A percentile compares a stretch with the other conserved stretches of the same genome.
Conservation (phyloP, 2,797 vertebrate genomes). For the Sebastes glaucus region DNA sequence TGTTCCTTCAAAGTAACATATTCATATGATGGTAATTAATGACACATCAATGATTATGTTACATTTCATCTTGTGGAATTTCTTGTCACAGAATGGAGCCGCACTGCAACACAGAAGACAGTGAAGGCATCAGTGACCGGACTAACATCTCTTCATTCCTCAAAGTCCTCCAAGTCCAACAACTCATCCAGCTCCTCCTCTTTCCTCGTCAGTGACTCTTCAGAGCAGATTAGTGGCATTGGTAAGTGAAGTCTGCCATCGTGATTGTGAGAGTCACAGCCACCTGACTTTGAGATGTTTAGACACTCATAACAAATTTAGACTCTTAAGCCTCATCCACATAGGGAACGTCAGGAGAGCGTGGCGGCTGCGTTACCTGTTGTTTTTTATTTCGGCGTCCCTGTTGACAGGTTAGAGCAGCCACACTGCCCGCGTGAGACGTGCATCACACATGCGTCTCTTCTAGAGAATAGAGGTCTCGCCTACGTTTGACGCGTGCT, state of each 20-base stretch:
- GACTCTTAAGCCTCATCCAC: too few species aligned
- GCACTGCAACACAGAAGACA: constrained; percentile 91
- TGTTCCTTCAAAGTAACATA: not conserved
- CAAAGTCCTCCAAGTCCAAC: constrained; percentile 80
- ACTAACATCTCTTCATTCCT: constrained; percentile 82
- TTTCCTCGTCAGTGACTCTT: constrained; percentile 84
- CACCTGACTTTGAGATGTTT: not conserved
- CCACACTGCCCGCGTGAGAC: too few species aligned
- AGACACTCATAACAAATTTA: not conserved
- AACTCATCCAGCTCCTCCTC: constrained; percentile 86
- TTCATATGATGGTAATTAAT: not conserved
- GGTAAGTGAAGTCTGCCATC: constrained; percentile 49
- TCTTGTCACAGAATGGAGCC: constrained; percentile 90
- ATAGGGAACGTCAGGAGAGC: too few species aligned
- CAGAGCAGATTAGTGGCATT: constrained; percentile 78
- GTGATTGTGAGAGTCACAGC: not conserved
- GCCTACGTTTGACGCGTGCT: too few species aligned
- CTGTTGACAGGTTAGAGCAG: too few species aligned
- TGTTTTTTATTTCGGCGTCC: too few species aligned
- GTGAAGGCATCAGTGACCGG: constrained; percentile 79
- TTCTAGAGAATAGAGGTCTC: too few species aligned
- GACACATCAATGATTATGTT: too few species aligned
- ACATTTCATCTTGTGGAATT: not conserved
- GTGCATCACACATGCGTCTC: too few species aligned
- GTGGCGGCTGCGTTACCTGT: too few species aligned